Base-by-base conservation (phyloP, 2,888 invertebrate species). In the Xestia sexstrigata region DNA sequence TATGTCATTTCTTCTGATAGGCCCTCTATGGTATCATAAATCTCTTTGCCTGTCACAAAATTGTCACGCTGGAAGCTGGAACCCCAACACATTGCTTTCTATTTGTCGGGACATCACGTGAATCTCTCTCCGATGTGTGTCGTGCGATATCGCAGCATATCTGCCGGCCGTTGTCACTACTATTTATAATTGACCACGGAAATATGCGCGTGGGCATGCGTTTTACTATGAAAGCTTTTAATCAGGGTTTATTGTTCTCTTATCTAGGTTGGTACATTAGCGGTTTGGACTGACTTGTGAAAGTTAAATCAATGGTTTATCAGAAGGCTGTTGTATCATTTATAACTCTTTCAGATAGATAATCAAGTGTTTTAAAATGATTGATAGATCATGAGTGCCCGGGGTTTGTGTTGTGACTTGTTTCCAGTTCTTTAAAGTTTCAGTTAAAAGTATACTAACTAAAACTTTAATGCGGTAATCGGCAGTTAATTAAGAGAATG, bases 161-260 rank as follows among this genome's bases (percentile, higher is more conserved):
- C 77, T 75, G 26, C 3, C 65, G 47, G 17, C 47, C 73, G 70
- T 66, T 79, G 76, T 84, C 86, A 86, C 70, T 73, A 80, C 88
- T 86, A 86, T 86, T 86, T 88, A 75, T 82, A 84, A 70, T 74
- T 71, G 39, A 73, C 65, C n/a, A 79, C 78, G 58, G 66, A 82
- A 81, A 88, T 86, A 88, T 84, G 76, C 62, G 84, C 69, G 84
- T 88, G 80, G 81, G 88, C 81, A 71, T 70, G 70, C 55, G 70
- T 78, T 87, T 81, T 80, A 81, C 73, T 79, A 73, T 76, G 66
- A 68, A 60, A 78, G 75, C 66, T 76, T 83, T 69, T 81, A 85
- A 81, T 81, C 76, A 68, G 20, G 9, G 55, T 74, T 83, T 77
- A 83, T 83, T 81, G 85, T 83, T 77, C 68, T 52, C 60, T 75